Conservation (phyloP, 2,113 vertebrate species). For the Daphoenositta chrysoptera region DNA sequence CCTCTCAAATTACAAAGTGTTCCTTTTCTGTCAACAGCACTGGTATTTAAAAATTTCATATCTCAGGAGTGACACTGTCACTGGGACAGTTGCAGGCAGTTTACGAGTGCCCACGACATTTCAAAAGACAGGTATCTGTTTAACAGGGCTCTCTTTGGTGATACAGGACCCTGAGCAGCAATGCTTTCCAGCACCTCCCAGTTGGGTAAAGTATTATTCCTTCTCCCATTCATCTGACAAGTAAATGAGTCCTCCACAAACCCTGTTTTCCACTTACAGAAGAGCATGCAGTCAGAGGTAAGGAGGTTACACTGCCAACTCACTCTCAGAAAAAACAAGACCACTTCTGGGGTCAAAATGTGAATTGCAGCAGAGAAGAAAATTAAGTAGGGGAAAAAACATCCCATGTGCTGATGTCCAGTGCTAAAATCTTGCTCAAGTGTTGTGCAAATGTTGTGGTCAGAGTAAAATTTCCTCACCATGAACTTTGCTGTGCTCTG, state of each 20-base stretch:
- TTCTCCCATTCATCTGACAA: neutral
- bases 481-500: neutral
- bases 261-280: neutral
- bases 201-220: neutral
- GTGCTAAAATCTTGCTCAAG: neutral
- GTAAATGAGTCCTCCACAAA: neutral
- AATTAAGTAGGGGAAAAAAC: neutral
- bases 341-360: neutral
- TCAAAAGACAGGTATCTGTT: neutral
- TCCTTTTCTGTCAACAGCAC: neutral
- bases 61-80: neutral
- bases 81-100: neutral
- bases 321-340: neutral
- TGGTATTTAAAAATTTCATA: neutral
- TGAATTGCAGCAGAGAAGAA: neutral
- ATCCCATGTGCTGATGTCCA: neutral
- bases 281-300: neutral
- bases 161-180: neutral
- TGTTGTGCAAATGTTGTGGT: neutral
- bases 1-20: neutral
- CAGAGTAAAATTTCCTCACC: neutral
- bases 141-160: neutral
- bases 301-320: neutral
- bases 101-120: fast-evolving
- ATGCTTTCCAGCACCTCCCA: neutral